Base-by-base conservation (phyloP, 2,113 vertebrate genomes). In the Stegostoma tigrinum region DNA sequence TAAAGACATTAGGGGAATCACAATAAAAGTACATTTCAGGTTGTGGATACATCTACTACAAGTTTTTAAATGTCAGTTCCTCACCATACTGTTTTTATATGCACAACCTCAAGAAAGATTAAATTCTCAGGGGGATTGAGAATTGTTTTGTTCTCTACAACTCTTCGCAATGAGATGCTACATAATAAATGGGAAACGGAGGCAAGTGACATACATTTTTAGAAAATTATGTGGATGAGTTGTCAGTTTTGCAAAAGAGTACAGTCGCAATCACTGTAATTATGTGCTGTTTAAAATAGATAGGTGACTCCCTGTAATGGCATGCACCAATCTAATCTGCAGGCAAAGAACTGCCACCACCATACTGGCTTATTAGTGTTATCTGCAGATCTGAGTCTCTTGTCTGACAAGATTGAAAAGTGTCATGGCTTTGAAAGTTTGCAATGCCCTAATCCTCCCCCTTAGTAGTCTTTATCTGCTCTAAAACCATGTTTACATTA, bases 241-340 rank as follows among this genome's bases (percentile, higher is more conserved):
- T 61, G 87, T 48, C 19, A 14, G 67, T 52, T 72, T 52, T 75
- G 67, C 68, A 72, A 45, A 94, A 95, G 68, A 19, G 42, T 75
- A 14, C 68, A 34, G 66, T 45, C 42, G 24, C 75, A 95, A 95
- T 95, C 23, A 95, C 42, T 15, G 42, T 95, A 95, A 95, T 95
- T 95, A 95, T 93, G n/a, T 72, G 45, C 68, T 95, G 34, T 72
- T 95, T 48, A 19, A 48, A 95, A 75, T 52, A 45, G 94, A 1
- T 72, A 72, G 94, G 68, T 48, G 68, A 95, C 94, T 95, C 94
- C 94, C 67, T 48, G 45, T 95, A 95, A 75, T 95, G 94, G 94
- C 45, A 72, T 95, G 68, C 42, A 95, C 68, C 94, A 95, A 48
- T 72, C 94, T 52, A 93, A 95, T 75, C 94, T 95, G 42, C 68